Conservation (phyloP, 2,797 vertebrate species). For the Valencia hispanica region DNA sequence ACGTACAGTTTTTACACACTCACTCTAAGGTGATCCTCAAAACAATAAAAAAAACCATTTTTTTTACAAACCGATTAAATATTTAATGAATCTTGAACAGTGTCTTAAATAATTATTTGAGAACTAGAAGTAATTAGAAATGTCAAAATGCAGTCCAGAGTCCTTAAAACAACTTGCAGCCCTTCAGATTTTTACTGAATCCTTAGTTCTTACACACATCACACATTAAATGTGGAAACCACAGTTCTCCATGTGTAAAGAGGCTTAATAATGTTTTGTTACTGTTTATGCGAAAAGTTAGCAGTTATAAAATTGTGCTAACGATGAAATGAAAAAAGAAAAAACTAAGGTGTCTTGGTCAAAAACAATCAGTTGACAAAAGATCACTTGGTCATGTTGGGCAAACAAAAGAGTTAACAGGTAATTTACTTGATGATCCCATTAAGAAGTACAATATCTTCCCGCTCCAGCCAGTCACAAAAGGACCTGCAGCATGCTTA, state of each 20-base stretch:
- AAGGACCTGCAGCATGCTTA: constrained; percentile 59
- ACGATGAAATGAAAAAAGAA: neutral
- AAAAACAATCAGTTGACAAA: neutral
- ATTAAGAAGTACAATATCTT: constrained; percentile 13
- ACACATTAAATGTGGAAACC: too few relatives aligned
- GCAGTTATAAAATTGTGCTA: too few relatives aligned
- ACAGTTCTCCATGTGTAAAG: neutral
- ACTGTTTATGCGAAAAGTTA: neutral
- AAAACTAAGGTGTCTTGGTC: neutral
- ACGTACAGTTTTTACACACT: too few relatives aligned
- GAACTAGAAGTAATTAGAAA: neutral
- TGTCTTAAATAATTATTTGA: neutral
- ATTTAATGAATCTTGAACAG: neutral
- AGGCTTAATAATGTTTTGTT: neutral
- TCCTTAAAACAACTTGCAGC: neutral
- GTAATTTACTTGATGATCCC: constrained; percentile 18
- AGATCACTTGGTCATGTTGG: neutral
- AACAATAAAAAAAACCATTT: neutral
- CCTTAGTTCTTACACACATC: too few relatives aligned
- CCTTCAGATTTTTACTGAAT: neutral
- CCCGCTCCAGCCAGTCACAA: constrained; percentile 40
- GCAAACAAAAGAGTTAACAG: neutral
- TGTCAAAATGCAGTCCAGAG: neutral
- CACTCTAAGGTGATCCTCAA: neutral
- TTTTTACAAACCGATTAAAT: neutral